Conservation (phyloP, 2,797 vertebrate species). For the Luscinia megarhynchos region DNA sequence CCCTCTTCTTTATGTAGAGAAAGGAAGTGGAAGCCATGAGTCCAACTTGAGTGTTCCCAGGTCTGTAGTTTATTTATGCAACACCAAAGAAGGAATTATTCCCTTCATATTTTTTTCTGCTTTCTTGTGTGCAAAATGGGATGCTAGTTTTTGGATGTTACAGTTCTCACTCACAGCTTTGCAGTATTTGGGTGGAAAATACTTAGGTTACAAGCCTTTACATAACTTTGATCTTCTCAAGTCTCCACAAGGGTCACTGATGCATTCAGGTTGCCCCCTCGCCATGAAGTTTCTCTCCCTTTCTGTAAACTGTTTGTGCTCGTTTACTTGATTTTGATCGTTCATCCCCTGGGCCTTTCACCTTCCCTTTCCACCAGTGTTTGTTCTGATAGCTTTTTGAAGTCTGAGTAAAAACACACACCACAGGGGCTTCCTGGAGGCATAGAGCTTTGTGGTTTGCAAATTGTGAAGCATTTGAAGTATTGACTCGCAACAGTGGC, state of each 20-base stretch:
- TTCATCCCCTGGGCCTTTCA: constrained; percentile 46
- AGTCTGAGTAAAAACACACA: constrained; percentile 34
- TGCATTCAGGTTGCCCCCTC: not conserved
- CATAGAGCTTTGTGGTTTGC: constrained; percentile 34
- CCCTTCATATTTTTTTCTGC: not conserved
- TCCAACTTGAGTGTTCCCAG: not conserved
- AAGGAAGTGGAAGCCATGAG: not conserved
- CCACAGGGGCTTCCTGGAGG: constrained; percentile 30
- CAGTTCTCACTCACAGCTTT: not conserved
- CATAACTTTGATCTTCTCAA: not conserved
- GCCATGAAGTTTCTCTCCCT: not conserved
- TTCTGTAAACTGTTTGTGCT: constrained; percentile 21
- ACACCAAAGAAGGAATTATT: not conserved
- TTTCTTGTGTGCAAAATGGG: not conserved
- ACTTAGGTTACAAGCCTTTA: not conserved
- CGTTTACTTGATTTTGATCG: constrained; percentile 1
- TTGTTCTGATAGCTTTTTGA: constrained; percentile 47
- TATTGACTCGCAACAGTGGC: not conserved
- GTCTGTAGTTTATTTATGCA: not conserved
- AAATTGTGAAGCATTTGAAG: constrained; percentile 37
- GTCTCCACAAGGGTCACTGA: not conserved
- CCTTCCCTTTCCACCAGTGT: constrained; percentile 49
- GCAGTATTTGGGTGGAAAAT: not conserved
- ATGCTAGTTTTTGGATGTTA: not conserved
- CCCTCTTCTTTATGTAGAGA: fast-evolving